Evolutionary conservation across 1,140 invertebrate genomes (phyloP), one percentile per base, ranked within the genome.

Genomic region (Nomia melanderi): DNA sequence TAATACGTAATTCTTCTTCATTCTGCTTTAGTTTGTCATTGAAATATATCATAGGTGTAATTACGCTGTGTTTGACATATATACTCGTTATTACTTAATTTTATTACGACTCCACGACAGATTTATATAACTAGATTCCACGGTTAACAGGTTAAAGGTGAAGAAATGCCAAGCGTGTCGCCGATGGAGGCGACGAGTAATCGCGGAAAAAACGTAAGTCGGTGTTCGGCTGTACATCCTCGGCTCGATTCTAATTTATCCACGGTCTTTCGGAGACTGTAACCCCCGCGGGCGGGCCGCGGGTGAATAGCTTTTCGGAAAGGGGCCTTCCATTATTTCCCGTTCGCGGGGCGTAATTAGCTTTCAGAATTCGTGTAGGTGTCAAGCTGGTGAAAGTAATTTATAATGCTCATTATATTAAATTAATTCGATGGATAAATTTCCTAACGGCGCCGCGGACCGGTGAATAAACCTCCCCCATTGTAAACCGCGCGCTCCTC

Each of bases 161-260:
- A n/a, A n/a, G n/a, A n/a, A n/a, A n/a, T n/a, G n/a, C n/a, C n/a
- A n/a, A n/a, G n/a, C n/a, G n/a, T n/a, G n/a, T n/a, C n/a, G n/a
- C n/a, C n/a, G n/a, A n/a, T n/a, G n/a, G n/a, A n/a, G n/a, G n/a
- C 23, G 56, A 33, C 47, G n/a, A 25, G 25, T n/a, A n/a, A 41
- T 12, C 56, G 36, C n/a, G 57, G 47, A 29, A n/a, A n/a, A n/a
- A n/a, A n/a, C n/a, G n/a, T n/a, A n/a, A n/a, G n/a, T n/a, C n/a
- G n/a, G n/a, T n/a, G n/a, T n/a, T n/a, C n/a, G n/a, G n/a, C n/a
- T n/a, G n/a, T 23, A 65, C 33, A 50, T 56, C 64, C n/a, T 64
- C 73, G 47, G 39, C n/a, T 79, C 60, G 66, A 81, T 82, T 65
- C 53, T 53, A 72, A 82, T 82, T 77, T 77, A 77, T 77, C 62